Conservation (phyloP, 2,797 vertebrate species). For the Buphagus erythrorhynchus region DNA sequence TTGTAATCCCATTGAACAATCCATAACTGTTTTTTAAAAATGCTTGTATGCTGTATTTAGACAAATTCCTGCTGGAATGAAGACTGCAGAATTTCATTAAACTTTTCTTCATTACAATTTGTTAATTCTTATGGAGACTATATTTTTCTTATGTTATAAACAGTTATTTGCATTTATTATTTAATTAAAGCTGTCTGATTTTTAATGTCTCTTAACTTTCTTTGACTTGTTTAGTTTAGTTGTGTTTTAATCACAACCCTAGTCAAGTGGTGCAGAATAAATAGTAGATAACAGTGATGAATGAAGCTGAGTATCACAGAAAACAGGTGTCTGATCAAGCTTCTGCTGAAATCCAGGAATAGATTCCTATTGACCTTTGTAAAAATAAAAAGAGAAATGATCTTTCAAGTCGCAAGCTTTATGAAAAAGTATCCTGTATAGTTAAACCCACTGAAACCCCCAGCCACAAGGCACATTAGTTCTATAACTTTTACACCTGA, state of each 20-base stretch:
- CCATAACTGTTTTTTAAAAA: neutral
- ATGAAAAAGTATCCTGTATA: neutral
- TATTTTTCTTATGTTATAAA: neutral
- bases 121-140: neutral
- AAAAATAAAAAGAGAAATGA: neutral
- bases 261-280: conserved; percentile 39
- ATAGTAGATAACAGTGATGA: conserved; percentile 44
- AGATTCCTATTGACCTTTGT: neutral
- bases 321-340: neutral
- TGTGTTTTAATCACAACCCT: conserved; percentile 31
- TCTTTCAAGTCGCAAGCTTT: neutral
- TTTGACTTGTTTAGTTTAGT: conserved; percentile 15
- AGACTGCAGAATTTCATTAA: neutral
- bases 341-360: conserved; percentile 3
- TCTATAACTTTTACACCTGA: neutral
- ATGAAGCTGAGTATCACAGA: conserved; percentile 12
- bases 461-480: neutral
- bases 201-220: conserved; percentile 13
- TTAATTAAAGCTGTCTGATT: neutral
- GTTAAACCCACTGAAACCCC: neutral
- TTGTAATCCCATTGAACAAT: neutral
- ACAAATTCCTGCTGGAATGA: neutral
- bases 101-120: neutral
- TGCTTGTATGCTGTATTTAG: neutral
- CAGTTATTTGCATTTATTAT: neutral